Base-by-base conservation (phyloP, 2,797 vertebrate species). In the Diplodus sargus region DNA sequence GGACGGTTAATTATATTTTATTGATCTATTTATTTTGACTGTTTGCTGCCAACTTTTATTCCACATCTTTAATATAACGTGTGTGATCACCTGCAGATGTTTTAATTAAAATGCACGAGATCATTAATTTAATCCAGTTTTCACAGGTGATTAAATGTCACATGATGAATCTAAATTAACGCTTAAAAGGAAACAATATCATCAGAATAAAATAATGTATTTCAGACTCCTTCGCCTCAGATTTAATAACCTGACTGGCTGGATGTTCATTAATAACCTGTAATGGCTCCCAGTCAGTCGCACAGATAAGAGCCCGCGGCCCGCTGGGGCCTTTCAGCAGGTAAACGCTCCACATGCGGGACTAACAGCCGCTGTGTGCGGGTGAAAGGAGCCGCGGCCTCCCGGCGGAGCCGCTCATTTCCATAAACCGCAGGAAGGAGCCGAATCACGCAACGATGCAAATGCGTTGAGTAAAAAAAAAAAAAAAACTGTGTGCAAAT, bases 401-500 rank as follows among this genome's bases (percentile, higher is more conserved):
- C 71, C 64, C 11, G 70, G 52, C 68, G 79, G 59, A 71, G 17
- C 82, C 22, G 57, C 80, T 54, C 28, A 86, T 93, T 90, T 90
- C 87, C 88, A 91, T 90, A 88, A 86, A 28, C 87, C 84, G 62
- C 91, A 84, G 92, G 91, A 90, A 85, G 78, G 84, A 89, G 88
- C 85, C 83, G 74, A 85, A 80, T 78, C 82, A 78, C 84, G 70
- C 63, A 45, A 8, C 34, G 30, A 94, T 92, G 92, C 74, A 93
- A 95, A 95, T 94, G 86, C 73, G 2, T 56, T 62, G 6, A 34
- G 30, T 28, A 34, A 30, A 34, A 34, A 34, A 34, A 30, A 34
- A 34, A 34, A 34, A 34, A 73, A 87, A 91, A 92, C 86, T 90
- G 88, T 84, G 92, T 93, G 94, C 92, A 93, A 94, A 95, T 94